Percentiles rank a stretch among this genome's conserved stretches.
phyloP scores from a whole-genome alignment of 2,797 vertebrate genomes.

The Sebastes hopkinsi region DNA sequence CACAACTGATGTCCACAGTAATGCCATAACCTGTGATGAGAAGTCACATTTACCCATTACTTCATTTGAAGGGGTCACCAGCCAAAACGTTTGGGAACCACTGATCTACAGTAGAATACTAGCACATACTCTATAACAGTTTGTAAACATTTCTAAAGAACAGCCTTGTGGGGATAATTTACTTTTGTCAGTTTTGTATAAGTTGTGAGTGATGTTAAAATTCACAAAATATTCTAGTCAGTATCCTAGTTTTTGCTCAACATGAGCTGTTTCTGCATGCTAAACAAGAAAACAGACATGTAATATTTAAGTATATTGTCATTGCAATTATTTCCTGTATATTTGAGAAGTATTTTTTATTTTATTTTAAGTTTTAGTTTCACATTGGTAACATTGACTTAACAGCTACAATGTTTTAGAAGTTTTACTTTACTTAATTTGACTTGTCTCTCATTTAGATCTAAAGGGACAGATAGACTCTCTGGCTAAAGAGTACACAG shows the following conservation, averaged over 20 bases:
- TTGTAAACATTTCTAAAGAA: neutral
- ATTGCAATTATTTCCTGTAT: neutral
- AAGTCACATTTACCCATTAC: neutral
- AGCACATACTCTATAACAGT: neutral
- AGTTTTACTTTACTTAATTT: neutral
- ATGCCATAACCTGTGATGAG: neutral
- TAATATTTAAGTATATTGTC: neutral
- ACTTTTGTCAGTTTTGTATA: neutral
- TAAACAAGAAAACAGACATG: neutral
- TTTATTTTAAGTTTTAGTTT: neutral
- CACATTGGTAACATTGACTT: neutral
- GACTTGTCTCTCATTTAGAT: conserved; percentile 80
- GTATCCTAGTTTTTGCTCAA: neutral
- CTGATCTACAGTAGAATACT: neutral
- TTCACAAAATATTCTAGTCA: neutral
- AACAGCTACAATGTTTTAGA: neutral
- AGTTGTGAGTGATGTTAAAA: neutral
- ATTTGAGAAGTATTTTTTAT: neutral
- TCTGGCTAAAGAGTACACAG: conserved; percentile 94
- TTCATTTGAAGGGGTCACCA: neutral
- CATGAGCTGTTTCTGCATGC: neutral
- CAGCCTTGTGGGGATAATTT: neutral
- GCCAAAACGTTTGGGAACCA: neutral
- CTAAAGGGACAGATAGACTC: conserved; percentile 96
- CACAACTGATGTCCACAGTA: neutral